Evolutionary conservation across 23 tunicate species (phyloP), one percentile per base, ranked within the genome.

Genomic region (Clavelina lepadiformis): DNA sequence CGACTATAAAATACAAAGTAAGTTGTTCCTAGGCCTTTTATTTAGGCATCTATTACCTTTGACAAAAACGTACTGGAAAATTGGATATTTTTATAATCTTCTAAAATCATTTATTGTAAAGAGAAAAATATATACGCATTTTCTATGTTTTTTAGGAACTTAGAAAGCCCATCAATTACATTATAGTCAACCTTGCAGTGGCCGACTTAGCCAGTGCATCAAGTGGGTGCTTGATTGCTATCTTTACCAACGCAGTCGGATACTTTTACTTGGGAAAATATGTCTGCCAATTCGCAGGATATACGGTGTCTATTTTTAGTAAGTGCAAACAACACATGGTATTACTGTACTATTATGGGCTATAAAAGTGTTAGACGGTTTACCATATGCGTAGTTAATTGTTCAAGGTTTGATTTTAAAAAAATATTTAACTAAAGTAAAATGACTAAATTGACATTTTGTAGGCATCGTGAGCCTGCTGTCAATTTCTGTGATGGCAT

Each of bases 401-500:
- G n/a, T n/a, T n/a, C n/a, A n/a, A n/a, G n/a, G n/a, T n/a, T n/a
- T n/a, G n/a, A n/a, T n/a, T n/a, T n/a, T n/a, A n/a, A n/a, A n/a
- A n/a, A n/a, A n/a, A n/a, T n/a, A n/a, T n/a, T n/a, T n/a, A n/a
- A n/a, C n/a, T n/a, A n/a, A n/a, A n/a, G n/a, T n/a, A n/a, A n/a
- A n/a, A n/a, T n/a, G n/a, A n/a, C n/a, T n/a, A n/a, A n/a, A n/a
- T n/a, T n/a, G n/a, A n/a, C n/a, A n/a, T n/a, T 34, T 71, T 55
- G 6, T 32, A 78, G 84, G 84, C 30, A 33, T 71, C 41, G 53
- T 69, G 23, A 78, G 86, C 5, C 38, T 80, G 52, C 50, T 74
- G 44, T 74, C 86, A 5, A 71, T 80, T 45, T 71, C 86, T 18
- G 86, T 83, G 54, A 83, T 83, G 92, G 82, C 81, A 15, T 67